Evolutionary conservation across 2,797 vertebrate species (phyloP), one percentile per base, ranked within the genome.

Genomic region (Myotis myotis): DNA sequence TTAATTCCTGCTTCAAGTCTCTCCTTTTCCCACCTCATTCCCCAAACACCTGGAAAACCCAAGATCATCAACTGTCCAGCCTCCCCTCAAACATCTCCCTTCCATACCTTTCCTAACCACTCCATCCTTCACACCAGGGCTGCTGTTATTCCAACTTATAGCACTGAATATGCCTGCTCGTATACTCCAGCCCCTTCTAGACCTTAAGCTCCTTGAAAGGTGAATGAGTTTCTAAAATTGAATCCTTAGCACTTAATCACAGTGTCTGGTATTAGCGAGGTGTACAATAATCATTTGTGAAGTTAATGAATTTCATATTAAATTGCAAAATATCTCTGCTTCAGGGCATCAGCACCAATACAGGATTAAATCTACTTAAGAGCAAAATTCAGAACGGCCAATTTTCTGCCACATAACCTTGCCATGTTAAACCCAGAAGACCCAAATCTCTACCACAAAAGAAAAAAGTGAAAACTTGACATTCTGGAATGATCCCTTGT

Each of bases 361-460:
- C 3, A 84, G 33, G n/a, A 70, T 84, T 83, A 93, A 75, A 84
- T 93, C 64, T 80, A 53, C 30, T 79, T 89, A 81, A 83, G 19
- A 87, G 51, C 8, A 88, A 91, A 95, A 96, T 44, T 93, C 82
- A 93, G 33, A 75, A 92, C 86, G 55, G 19, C 19, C 47, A 83
- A 33, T 9, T 53, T 93, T 89, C 74, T 33, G 41, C 28, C 57
- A 80, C 0, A 53, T 57, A 71, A 23, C 8, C 36, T 91, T 87
- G 47, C 10, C 23, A 70, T 36, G 36, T 68, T 57, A 68, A 11
- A 78, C 0, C 70, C 10, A 22, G 17, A 95, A 55, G 36, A 93
- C 38, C 51, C 71, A 94, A 64, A 93, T 90, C 87, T 83, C n/a
- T 30, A 64, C 70, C 44, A 55, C 11, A 66, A 44, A 51, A n/a